phyloP scores from a whole-genome alignment of 2,113 vertebrate species.

The Corvus hawaiiensis region DNA sequence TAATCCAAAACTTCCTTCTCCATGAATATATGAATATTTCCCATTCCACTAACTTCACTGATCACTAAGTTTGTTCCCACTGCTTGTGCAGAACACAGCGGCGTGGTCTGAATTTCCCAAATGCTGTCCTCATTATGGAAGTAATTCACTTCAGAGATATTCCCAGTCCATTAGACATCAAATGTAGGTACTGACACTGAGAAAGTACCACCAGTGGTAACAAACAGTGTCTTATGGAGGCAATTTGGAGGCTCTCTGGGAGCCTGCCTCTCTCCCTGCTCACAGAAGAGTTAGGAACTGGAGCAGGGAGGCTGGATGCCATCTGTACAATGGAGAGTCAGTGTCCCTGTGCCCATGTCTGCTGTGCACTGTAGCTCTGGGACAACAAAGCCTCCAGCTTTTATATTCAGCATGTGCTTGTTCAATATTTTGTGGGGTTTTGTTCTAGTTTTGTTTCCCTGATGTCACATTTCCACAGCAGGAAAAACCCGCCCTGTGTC shows the following conservation, averaged over 20 bases:
- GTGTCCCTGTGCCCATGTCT: fast-evolving
- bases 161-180: background rate
- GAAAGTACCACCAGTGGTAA: background rate
- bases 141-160: background rate
- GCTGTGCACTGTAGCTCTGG: background rate
- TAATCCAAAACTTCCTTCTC: background rate
- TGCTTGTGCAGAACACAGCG: background rate
- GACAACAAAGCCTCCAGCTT: background rate
- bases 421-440: background rate
- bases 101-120: background rate
- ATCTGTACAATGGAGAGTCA: background rate
- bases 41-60: background rate
- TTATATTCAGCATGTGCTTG: background rate
- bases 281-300: background rate
- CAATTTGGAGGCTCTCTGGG: background rate
- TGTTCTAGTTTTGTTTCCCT: background rate
- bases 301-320: background rate
- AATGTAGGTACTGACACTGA: background rate
- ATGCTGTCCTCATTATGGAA: background rate
- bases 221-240: background rate
- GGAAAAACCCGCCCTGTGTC: background rate
- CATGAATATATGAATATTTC: background rate
- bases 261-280: background rate
- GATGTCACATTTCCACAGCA: background rate
- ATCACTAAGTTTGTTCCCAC: background rate